Evolutionary conservation across 2,888 invertebrate genomes (phyloP).

Genomic region (Timandra comae): DNA sequence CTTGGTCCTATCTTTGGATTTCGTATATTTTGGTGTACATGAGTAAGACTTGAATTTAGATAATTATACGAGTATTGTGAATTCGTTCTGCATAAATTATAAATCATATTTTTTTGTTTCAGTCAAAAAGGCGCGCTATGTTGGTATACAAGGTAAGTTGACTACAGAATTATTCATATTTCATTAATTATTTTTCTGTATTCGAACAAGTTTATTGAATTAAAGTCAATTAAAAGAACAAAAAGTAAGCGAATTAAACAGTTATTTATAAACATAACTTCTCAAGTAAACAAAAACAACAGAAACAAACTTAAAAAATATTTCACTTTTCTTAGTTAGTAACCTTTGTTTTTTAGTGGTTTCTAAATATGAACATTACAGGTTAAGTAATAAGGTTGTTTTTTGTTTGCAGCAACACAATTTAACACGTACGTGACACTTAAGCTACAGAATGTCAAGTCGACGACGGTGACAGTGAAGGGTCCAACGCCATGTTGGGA

Average conservation of each 20-base stretch:
- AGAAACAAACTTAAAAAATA: background rate
- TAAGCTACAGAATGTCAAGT: constrained; percentile 98
- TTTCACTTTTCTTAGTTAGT: background rate
- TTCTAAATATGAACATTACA: too few species aligned
- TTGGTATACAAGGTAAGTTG: constrained; percentile 87
- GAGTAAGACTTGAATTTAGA: too few species aligned
- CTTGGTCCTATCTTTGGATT: too few species aligned
- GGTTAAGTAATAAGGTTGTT: constrained; percentile 15
- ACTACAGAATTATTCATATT: background rate
- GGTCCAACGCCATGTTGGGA: constrained; percentile 98
- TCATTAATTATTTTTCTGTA: background rate
- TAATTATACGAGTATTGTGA: too few species aligned
- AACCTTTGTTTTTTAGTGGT: too few species aligned
- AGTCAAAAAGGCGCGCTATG: constrained; percentile 93
- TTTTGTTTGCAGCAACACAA: constrained; percentile 83
- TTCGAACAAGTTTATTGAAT: background rate
- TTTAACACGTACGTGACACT: constrained; percentile 97
- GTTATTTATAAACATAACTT: too few species aligned
- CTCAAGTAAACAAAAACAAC: background rate
- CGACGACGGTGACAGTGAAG: constrained; percentile 97
- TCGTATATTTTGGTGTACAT: too few species aligned
- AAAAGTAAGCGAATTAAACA: too few species aligned
- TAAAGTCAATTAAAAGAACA: too few species aligned
- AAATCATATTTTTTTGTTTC: constrained; percentile 80
- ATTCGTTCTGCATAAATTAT: too few species aligned